Evolutionary conservation across 2,888 invertebrate genomes (phyloP).

Genomic region (Epistrophella euchroma): DNA sequence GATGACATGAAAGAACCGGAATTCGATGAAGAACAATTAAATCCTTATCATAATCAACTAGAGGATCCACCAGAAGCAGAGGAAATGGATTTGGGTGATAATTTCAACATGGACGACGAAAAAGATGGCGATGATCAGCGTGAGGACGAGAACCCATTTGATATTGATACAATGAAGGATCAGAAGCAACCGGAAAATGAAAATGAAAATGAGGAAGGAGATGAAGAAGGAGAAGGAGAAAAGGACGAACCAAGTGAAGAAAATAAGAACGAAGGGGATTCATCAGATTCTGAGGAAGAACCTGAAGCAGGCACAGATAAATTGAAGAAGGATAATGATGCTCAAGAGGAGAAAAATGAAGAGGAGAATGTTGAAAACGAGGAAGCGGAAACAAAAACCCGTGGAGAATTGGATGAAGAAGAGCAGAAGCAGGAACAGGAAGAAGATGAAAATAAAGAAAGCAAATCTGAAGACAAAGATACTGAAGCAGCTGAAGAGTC

Average conservation of each 20-base stretch:
- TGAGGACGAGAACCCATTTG: constrained; percentile 92
- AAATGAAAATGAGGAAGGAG: constrained; percentile 78
- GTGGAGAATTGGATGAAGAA: constrained; percentile 80
- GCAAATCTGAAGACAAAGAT: constrained; percentile 84
- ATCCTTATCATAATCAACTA: constrained; percentile 93
- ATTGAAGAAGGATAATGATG: constrained; percentile 85
- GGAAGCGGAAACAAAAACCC: constrained; percentile 84
- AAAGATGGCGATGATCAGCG: constrained; percentile 86
- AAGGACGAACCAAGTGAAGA: constrained; percentile 83
- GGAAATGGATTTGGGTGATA: constrained; percentile 94
- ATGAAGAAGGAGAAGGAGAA: constrained; percentile 85
- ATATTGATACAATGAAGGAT: constrained; percentile 92
- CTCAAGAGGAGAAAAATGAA: constrained; percentile 84
- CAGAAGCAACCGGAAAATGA: constrained; percentile 82
- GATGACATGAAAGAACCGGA: constrained; percentile 93
- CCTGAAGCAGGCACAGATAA: constrained; percentile 60
- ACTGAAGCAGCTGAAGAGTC: constrained; percentile 81
- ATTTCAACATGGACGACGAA: constrained; percentile 91
- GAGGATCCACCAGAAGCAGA: constrained; percentile 92
- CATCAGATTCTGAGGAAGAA: constrained; percentile 60
- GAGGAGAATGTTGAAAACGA: constrained; percentile 82
- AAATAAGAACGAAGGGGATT: constrained; percentile 81
- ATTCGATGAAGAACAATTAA: constrained; percentile 90
- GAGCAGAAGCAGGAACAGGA: constrained; percentile 84
- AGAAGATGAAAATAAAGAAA: constrained; percentile 87